Evolutionary conservation across 1,140 invertebrate species (phyloP).

Genomic region (Apolygus lucorum): DNA sequence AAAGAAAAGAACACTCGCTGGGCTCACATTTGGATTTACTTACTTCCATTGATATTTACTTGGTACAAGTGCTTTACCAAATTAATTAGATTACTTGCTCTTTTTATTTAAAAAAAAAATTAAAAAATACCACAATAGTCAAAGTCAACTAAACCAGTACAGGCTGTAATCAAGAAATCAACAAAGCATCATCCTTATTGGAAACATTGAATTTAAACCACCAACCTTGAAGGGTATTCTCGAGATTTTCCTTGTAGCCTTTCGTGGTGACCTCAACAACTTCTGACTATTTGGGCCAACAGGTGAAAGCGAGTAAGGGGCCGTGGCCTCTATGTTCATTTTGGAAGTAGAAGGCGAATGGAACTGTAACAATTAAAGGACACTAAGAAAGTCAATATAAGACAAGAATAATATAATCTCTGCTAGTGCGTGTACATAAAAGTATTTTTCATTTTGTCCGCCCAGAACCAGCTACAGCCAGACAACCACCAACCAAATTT

Average conservation of each 20-base stretch:
- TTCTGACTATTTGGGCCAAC: conserved; percentile 92
- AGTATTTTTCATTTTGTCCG: no score
- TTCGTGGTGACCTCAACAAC: conserved; percentile 81
- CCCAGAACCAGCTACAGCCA: no score
- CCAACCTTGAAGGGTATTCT: conserved; percentile 89
- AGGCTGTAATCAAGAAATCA: background rate
- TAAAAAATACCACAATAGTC: background rate
- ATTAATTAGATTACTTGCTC: background rate
- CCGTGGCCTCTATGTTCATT: conserved; percentile 42
- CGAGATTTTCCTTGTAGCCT: conserved; percentile 92
- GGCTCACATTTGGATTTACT: background rate
- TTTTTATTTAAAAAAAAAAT: background rate
- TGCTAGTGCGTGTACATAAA: no score
- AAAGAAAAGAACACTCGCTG: background rate
- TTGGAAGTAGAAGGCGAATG: conserved; percentile 41
- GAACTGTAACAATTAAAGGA: conserved; percentile 49
- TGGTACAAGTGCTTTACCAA: background rate
- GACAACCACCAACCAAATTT: no score
- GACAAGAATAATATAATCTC: no score
- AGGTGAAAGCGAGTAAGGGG: conserved; percentile 87
- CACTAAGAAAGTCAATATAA: background rate
- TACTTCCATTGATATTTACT: no score
- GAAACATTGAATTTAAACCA: background rate
- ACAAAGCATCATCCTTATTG: background rate
- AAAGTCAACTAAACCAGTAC: background rate